Evolutionary conservation across 2,113 vertebrate genomes (phyloP).

Genomic region (Siphamia tubifer): DNA sequence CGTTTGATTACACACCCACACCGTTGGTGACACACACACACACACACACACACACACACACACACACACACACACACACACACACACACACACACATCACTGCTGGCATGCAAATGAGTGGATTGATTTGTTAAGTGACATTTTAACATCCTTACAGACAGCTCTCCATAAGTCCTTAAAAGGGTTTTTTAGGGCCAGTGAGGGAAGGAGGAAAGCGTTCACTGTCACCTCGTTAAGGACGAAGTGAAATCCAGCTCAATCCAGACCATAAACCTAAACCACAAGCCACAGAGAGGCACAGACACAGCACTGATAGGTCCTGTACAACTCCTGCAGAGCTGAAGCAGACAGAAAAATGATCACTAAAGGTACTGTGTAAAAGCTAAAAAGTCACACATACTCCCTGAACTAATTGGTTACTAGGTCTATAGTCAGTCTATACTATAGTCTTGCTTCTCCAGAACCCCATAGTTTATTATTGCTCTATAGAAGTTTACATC

Average conservation of each 20-base stretch:
- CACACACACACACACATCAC: background rate
- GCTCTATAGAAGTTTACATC: too few species aligned
- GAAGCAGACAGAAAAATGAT: too few species aligned
- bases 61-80: constrained; percentile 14
- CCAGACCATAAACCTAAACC: constrained; percentile 66
- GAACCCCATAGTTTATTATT: too few species aligned
- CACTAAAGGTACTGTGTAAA: too few species aligned
- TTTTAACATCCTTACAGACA: constrained; percentile 74
- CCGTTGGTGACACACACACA: background rate
- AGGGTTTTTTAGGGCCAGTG: constrained; percentile 70
- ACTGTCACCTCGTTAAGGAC: constrained; percentile 71
- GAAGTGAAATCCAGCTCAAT: constrained; percentile 67
- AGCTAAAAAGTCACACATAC: too few species aligned
- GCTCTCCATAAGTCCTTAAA: constrained; percentile 74
- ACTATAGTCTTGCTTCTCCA: too few species aligned
- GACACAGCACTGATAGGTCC: constrained; percentile 24
- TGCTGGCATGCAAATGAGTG: constrained; percentile 71
- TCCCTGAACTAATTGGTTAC: too few species aligned
- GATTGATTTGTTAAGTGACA: constrained; percentile 80
- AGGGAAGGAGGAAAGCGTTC: constrained; percentile 68
- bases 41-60: background rate
- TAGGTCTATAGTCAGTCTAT: too few species aligned
- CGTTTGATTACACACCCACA: constrained; percentile 46
- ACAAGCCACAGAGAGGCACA: constrained; percentile 53
- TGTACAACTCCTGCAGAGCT: too few species aligned